Conservation (phyloP, 1,140 invertebrate species). For the Bombyx mandarina region DNA sequence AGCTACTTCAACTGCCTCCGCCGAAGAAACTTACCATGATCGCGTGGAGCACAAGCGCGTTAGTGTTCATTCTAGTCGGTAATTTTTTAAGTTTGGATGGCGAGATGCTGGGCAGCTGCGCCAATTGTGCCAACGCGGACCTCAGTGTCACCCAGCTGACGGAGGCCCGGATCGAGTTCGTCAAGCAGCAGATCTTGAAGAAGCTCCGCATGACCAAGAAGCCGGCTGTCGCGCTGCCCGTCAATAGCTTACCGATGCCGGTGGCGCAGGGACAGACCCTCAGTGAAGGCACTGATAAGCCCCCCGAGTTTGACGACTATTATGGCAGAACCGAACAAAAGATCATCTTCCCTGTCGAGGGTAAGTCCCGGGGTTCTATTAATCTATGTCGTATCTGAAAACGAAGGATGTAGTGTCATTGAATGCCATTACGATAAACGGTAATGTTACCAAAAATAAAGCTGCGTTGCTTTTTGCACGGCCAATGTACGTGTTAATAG, state of each 20-base stretch:
- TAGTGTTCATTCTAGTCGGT: conserved; percentile 39
- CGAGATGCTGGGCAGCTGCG: conserved; percentile 40
- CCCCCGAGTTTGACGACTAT: conserved; percentile 77
- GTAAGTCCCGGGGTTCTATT: conserved; percentile 52
- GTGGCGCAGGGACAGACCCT: conserved; percentile 75
- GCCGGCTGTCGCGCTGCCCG: conserved; percentile 67
- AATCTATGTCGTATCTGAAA: neutral
- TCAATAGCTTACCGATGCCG: conserved; percentile 77
- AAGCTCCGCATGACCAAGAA: conserved; percentile 82
- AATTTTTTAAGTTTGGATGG: conserved; percentile 29
- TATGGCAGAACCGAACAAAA: conserved; percentile 85
- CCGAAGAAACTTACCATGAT: conserved; percentile 36
- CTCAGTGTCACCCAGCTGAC: conserved; percentile 50
- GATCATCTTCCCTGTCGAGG: conserved; percentile 82
- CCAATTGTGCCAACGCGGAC: conserved; percentile 46
- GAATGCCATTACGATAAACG: too few species aligned
- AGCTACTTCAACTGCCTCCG: conserved; percentile 46
- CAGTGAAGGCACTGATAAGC: conserved; percentile 56
- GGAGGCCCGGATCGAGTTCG: conserved; percentile 78
- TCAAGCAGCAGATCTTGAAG: conserved; percentile 85
- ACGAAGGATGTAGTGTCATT: too few species aligned
- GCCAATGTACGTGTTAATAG: too few species aligned
- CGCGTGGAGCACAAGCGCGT: conserved; percentile 24
- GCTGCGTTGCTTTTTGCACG: too few species aligned
- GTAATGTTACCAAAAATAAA: too few species aligned